Conservation (phyloP, 2,113 vertebrate genomes). For the Leptocoma aspasia region DNA sequence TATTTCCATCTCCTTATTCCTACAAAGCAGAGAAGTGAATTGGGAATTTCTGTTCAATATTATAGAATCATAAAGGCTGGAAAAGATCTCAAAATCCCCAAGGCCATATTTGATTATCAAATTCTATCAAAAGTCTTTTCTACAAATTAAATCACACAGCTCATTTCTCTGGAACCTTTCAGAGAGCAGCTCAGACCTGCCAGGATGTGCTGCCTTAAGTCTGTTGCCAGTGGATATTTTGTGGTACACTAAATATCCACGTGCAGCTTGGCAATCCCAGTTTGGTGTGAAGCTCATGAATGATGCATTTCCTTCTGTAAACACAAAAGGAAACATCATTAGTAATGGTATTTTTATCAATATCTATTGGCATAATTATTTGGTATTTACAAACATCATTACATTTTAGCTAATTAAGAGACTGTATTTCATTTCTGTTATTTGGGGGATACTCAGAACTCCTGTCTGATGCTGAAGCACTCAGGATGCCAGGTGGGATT, state of each 20-base stretch:
- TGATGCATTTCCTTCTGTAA: not conserved
- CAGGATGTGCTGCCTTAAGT: not conserved
- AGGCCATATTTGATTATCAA: not conserved
- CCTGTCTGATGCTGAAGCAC: not conserved
- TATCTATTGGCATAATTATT: too few species aligned
- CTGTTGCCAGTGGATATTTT: not conserved
- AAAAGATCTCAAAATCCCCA: not conserved
- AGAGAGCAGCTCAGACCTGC: not conserved
- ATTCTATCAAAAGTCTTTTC: not conserved
- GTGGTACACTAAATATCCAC: not conserved
- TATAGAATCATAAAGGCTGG: not conserved
- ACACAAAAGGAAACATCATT: not conserved
- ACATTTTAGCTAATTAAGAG: not conserved
- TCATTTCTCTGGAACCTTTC: not conserved
- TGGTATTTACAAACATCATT: not conserved
- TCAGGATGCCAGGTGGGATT: not conserved
- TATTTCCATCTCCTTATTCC: not conserved
- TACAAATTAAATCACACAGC: not conserved
- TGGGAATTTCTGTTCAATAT: not conserved
- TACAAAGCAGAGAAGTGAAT: not conserved
- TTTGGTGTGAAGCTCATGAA: not conserved
- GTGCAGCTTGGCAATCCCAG: not conserved
- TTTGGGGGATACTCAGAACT: not conserved
- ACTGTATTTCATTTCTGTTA: rapidly evolving
- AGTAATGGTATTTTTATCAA: not conserved